These are phyloP conservation scores for Gymnoscopelus microlampas DNA, from an alignment of 2,797 vertebrate species.

Conservation along the genomic window DNA sequence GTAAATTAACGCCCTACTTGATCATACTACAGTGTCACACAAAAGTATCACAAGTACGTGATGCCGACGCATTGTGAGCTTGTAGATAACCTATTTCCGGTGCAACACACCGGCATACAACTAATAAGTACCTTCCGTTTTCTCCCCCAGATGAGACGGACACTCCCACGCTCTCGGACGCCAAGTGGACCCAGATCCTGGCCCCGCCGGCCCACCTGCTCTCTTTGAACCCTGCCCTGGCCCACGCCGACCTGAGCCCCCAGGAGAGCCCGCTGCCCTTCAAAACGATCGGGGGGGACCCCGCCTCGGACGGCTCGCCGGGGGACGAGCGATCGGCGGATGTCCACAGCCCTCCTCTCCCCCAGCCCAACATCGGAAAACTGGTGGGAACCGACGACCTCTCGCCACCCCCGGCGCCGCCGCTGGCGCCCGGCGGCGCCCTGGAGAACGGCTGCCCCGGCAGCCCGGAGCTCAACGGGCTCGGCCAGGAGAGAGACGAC, in stretches of 20 bases:
- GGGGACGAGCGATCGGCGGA: constrained; percentile 86
- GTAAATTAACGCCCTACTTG: no score
- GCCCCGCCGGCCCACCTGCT: constrained; percentile 86
- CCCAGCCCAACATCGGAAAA: constrained; percentile 85
- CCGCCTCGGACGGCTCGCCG: constrained; percentile 67
- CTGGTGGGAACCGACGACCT: constrained; percentile 84
- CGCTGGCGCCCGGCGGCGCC: constrained; percentile 57
- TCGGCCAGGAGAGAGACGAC: constrained; percentile 18
- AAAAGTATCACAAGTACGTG: no score
- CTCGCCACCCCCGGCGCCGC: constrained; percentile 77
- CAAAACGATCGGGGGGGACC: constrained; percentile 84
- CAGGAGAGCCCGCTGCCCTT: constrained; percentile 85
- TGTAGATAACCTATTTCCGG: no score
- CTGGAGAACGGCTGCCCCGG: constrained; percentile 70
- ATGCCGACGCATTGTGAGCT: no score
- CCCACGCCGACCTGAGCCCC: constrained; percentile 81
- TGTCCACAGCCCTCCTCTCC: constrained; percentile 79
- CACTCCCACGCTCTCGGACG: constrained; percentile 88
- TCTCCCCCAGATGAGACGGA: constrained; percentile 87
- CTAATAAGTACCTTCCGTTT: constrained; percentile 27
- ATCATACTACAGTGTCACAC: no score
- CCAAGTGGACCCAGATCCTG: constrained; percentile 97
- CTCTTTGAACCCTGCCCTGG: constrained; percentile 85
- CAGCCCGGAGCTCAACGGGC: constrained; percentile 52
- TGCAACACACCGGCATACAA: no score